Evolutionary conservation across 2,888 invertebrate species (phyloP).

Genomic region (Punctoribates punctum): DNA sequence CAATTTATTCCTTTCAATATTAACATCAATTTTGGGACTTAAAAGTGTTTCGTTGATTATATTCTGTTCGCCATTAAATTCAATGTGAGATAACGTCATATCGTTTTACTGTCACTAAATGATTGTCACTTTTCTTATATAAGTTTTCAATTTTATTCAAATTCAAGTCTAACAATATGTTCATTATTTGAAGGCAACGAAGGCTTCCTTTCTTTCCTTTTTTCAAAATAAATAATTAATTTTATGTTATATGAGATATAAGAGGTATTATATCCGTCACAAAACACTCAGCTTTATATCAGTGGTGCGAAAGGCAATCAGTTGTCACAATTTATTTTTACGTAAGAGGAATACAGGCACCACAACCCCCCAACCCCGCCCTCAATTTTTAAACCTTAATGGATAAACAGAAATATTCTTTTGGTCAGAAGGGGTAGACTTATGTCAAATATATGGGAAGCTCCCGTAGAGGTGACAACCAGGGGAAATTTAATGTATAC

Average conservation of each 20-base stretch:
- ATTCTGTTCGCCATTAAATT: background rate
- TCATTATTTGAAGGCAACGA: background rate
- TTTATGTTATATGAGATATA: background rate
- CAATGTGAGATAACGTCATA: background rate
- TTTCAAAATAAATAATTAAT: background rate
- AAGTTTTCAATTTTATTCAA: background rate
- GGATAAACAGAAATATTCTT: too few relatives aligned
- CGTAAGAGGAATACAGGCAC: too few relatives aligned
- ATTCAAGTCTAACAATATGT: background rate
- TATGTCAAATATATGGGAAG: too few relatives aligned
- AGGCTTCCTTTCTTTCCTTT: background rate
- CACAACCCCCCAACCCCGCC: too few relatives aligned
- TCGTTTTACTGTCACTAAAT: background rate
- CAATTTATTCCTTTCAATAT: background rate
- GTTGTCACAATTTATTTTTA: too few relatives aligned
- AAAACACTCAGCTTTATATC: too few relatives aligned
- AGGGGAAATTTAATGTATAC: too few relatives aligned
- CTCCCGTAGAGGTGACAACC: too few relatives aligned
- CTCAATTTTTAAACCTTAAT: too few relatives aligned
- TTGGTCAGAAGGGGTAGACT: too few relatives aligned
- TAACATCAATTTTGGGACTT: background rate
- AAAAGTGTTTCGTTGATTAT: background rate
- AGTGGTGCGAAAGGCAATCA: too few relatives aligned
- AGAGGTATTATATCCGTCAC: background rate
- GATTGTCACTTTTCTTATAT: conserved; percentile 9